phyloP scores from a whole-genome alignment of 1,140 invertebrate species.

The Penaeus indicus region DNA sequence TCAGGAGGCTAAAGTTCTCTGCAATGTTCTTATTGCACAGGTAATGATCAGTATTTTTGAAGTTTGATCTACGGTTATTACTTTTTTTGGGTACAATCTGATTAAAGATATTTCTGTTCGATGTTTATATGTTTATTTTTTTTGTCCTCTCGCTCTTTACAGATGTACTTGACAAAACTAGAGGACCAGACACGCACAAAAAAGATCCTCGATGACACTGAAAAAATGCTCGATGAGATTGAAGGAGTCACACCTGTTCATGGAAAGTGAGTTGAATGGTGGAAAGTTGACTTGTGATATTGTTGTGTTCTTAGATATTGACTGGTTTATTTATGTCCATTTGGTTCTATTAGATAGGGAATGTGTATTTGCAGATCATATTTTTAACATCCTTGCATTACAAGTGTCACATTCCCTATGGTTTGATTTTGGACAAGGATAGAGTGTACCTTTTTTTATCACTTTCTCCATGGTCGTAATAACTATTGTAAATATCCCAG shows the following conservation, averaged over 20 bases:
- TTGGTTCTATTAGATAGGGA: too few species aligned
- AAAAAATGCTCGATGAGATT: conserved; percentile 87
- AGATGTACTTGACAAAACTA: conserved; percentile 42
- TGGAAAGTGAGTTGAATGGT: conserved; percentile 72
- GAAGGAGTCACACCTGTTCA: conserved; percentile 95
- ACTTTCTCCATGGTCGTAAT: too few species aligned
- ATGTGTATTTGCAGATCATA: too few species aligned
- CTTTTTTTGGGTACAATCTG: too few species aligned
- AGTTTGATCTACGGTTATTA: conserved; percentile 69
- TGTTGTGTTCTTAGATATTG: too few species aligned
- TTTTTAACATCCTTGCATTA: too few species aligned
- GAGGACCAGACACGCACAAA: conserved; percentile 68
- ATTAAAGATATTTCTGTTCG: too few species aligned
- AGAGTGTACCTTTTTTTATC: too few species aligned
- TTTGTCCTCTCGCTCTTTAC: background rate
- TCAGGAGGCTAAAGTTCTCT: conserved; percentile 87
- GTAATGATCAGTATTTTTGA: conserved; percentile 80
- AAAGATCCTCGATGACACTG: conserved; percentile 91
- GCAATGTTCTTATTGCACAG: conserved; percentile 87
- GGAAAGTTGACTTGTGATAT: background rate
- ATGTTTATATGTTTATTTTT: background rate
- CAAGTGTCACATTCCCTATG: too few species aligned
- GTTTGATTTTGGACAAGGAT: too few species aligned
- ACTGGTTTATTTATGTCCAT: too few species aligned
- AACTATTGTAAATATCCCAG: too few species aligned